Percentiles rank a stretch among this genome's conserved stretches.
phyloP scores from a whole-genome alignment of 2,113 vertebrate species.

The Scopus umbretta region DNA sequence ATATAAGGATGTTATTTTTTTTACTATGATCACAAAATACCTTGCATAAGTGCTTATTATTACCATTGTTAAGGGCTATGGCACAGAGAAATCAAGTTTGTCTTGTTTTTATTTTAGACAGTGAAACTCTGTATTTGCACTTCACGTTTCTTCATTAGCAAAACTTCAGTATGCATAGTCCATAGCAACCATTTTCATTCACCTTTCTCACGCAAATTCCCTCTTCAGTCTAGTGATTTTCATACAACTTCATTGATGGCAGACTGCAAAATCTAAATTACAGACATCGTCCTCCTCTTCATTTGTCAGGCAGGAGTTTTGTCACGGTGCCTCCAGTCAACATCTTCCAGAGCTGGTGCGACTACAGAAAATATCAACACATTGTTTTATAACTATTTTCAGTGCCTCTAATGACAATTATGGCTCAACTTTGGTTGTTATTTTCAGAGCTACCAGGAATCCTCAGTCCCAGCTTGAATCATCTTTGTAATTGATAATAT shows the following conservation, averaged over 20 bases:
- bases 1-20: conserved; percentile 46
- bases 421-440: background rate
- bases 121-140: background rate
- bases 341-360: background rate
- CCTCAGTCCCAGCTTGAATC: background rate
- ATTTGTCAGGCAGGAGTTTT: background rate
- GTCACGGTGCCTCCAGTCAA: background rate
- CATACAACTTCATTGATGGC: background rate
- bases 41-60: conserved; percentile 35
- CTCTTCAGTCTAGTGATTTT: background rate
- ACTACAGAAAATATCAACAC: background rate
- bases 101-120: conserved; percentile 36
- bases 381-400: background rate
- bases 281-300: background rate
- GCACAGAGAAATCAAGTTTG: conserved; percentile 37
- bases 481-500: background rate
- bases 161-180: background rate
- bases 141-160: conserved; percentile 22
- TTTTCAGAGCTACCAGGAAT: background rate
- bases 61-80: conserved; percentile 20
- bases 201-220: background rate
- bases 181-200: background rate
- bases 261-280: background rate
- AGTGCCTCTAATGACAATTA: background rate
- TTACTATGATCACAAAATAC: conserved; percentile 44